Conservation (phyloP, 2,113 vertebrate species). For the Nettapus auritus region DNA sequence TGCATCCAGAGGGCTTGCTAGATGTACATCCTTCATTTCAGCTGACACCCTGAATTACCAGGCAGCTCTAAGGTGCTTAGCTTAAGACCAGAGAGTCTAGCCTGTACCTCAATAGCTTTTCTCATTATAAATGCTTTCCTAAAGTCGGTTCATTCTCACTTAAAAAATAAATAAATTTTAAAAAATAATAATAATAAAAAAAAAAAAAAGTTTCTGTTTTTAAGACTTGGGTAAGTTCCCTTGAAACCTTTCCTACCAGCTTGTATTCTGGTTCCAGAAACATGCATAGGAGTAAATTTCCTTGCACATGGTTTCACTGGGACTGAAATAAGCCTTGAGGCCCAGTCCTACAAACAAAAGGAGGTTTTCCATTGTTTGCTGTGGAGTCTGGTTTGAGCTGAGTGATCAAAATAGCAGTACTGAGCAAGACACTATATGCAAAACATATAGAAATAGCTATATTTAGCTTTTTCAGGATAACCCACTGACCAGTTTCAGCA, state of each 20-base stretch:
- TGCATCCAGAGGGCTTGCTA: not conserved
- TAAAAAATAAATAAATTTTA: not conserved
- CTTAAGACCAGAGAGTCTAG: not conserved
- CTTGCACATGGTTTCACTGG: not conserved
- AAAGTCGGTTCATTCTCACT: not conserved
- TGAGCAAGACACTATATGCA: not conserved
- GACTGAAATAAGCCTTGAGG: not conserved
- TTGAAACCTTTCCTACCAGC: not conserved
- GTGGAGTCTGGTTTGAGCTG: not conserved
- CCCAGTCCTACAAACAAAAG: not conserved
- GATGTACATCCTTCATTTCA: not conserved
- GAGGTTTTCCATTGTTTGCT: not conserved
- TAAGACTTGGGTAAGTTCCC: not conserved
- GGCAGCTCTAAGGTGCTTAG: not conserved
- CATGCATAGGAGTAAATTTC: not conserved
- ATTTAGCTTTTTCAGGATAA: conserved; percentile 40
- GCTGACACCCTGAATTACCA: not conserved
- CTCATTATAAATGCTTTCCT: not conserved
- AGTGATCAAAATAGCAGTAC: conserved; percentile 20
- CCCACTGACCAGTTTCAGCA: conserved; percentile 6
- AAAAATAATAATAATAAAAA: not conserved
- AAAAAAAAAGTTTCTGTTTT: not conserved
- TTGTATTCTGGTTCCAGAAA: not conserved
- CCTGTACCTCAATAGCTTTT: not conserved
- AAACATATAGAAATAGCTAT: conserved; percentile 18